Percentiles rank a stretch among this genome's conserved stretches.
phyloP scores from a whole-genome alignment of 2,888 invertebrate genomes.

The Mesodorylaimus sp. region DNA sequence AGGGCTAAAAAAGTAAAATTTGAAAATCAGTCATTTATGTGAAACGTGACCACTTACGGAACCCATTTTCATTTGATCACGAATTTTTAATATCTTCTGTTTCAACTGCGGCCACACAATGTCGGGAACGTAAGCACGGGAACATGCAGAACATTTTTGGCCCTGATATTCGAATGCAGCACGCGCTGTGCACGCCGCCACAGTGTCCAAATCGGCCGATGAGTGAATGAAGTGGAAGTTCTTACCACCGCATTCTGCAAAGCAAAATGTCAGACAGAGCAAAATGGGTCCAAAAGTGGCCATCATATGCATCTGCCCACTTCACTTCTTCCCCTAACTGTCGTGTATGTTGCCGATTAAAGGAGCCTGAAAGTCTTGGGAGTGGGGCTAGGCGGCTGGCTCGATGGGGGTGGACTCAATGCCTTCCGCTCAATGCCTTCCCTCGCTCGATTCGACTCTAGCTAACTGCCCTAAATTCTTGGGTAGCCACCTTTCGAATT shows the following conservation, averaged over 20 bases:
- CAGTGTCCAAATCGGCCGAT: slow-evolving; percentile 61
- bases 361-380: too few species aligned
- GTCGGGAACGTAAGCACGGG: slow-evolving; percentile 82
- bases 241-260: slow-evolving; percentile 90
- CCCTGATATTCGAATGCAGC: slow-evolving; percentile 84
- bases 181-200: slow-evolving; percentile 62
- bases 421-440: too few species aligned
- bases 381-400: too few species aligned
- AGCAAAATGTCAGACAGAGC: neutral
- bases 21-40: neutral
- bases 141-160: slow-evolving; percentile 96
- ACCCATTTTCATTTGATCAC: slow-evolving; percentile 60
- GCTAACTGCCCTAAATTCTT: too few species aligned
- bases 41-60: slow-evolving; percentile 36
- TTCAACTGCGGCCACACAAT: slow-evolving; percentile 58
- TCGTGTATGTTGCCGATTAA: too few species aligned
- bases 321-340: too few species aligned
- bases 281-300: neutral
- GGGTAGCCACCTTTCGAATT: too few species aligned
- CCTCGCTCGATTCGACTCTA: too few species aligned
- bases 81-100: slow-evolving; percentile 47
- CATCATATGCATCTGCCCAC: neutral
- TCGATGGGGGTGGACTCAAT: too few species aligned
- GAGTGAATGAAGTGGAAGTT: slow-evolving; percentile 94
- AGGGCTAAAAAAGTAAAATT: slow-evolving; percentile 30